Conservation (phyloP, 2,113 vertebrate genomes). For the Sphyrna mokarran region DNA sequence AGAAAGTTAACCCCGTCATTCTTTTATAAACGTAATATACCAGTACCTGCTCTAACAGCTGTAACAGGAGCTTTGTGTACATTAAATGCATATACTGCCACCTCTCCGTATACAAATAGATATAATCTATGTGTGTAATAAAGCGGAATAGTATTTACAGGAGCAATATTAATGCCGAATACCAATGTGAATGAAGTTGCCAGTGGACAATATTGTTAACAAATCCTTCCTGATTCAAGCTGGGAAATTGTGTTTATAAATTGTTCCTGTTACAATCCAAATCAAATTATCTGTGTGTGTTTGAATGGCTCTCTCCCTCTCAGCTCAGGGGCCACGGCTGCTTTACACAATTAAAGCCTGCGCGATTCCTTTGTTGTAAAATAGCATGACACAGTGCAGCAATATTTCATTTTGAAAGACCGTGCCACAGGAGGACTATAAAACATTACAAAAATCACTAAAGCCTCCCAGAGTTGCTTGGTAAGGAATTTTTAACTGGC, state of each 20-base stretch:
- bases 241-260: constrained; percentile 36
- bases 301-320: constrained; percentile 29
- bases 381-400: constrained; percentile 36
- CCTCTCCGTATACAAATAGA: background rate
- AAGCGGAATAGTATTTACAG: background rate
- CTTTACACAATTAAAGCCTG: constrained; percentile 33
- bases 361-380: constrained; percentile 32
- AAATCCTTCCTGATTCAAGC: constrained; percentile 20
- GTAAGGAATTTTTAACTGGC: constrained; percentile 38
- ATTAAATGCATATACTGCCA: constrained; percentile 7
- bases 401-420: constrained; percentile 38
- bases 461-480: constrained; percentile 38
- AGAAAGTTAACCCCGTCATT: constrained; percentile 18
- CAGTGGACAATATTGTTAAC: constrained; percentile 31
- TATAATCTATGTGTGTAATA: background rate
- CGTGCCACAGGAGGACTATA: constrained; percentile 35
- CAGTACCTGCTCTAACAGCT: background rate
- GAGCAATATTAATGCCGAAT: background rate
- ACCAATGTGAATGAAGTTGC: background rate
- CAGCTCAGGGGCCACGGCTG: constrained; percentile 27
- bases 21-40: constrained; percentile 11
- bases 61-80: background rate
- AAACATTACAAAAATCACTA: constrained; percentile 38
- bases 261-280: constrained; percentile 32
- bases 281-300: constrained; percentile 34